These are phyloP conservation scores for Boloria euphrosyne DNA, from an alignment of 2,888 invertebrate genomes.

Conservation along the genomic window DNA sequence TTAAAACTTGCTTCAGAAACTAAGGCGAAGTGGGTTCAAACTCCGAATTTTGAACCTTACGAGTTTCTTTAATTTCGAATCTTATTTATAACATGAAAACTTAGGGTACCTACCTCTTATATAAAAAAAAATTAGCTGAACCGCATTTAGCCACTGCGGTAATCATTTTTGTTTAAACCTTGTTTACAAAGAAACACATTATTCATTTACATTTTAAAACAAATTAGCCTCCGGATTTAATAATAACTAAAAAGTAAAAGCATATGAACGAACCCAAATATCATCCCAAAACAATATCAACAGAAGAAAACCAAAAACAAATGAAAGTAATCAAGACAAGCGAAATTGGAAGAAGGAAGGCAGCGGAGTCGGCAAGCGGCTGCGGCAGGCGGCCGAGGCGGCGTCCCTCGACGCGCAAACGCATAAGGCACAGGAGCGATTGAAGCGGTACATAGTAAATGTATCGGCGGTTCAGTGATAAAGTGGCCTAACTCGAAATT, in stretches of 20 bases:
- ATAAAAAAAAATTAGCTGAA: no score
- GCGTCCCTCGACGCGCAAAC: constrained; percentile 60
- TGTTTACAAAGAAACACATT: no score
- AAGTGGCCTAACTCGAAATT: background rate
- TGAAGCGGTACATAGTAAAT: constrained; percentile 68
- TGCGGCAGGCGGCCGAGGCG: constrained; percentile 66
- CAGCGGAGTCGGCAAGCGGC: constrained; percentile 64
- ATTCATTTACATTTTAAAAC: no score
- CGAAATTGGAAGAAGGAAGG: constrained; percentile 65
- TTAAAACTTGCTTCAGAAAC: no score
- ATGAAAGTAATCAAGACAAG: constrained; percentile 53
- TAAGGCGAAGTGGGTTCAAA: no score
- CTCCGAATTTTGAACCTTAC: no score
- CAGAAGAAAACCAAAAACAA: constrained; percentile 74
- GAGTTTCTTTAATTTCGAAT: no score
- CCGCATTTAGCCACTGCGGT: no score
- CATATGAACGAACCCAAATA: background rate
- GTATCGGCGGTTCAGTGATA: background rate
- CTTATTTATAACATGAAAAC: no score
- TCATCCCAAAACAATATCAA: constrained; percentile 47
- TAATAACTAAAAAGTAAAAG: background rate
- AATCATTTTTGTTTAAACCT: no score
- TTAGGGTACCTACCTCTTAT: no score
- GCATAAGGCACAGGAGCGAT: constrained; percentile 63
- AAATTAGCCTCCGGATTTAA: no score